Evolutionary conservation across 2,888 invertebrate genomes (phyloP).

Genomic region (Drosophila borborema): DNA sequence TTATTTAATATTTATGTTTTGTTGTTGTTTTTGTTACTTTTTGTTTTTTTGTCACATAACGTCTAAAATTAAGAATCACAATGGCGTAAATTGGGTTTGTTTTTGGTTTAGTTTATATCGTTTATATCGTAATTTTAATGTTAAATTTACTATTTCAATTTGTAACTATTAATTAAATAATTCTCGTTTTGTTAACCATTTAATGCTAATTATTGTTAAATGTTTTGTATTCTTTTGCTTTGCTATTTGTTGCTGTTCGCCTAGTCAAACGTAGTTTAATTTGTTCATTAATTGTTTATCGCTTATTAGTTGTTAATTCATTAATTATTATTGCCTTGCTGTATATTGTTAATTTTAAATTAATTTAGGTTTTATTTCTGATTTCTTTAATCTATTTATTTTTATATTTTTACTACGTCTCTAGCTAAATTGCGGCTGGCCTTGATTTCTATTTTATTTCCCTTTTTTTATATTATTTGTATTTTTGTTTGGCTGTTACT

Average conservation of each 20-base stretch:
- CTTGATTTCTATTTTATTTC: conserved; percentile 23
- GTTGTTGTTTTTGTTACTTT: conserved; percentile 2
- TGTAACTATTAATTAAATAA: conserved; percentile 19
- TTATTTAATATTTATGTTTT: conserved; percentile 19
- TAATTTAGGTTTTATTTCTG: conserved; percentile 27
- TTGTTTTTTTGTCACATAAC: conserved; percentile 43
- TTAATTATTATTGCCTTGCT: conserved; percentile 70
- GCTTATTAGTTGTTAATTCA: conserved; percentile 42
- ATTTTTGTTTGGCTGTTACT: conserved; percentile 38
- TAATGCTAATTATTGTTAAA: conserved; percentile 75
- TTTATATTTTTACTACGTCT: conserved; percentile 33
- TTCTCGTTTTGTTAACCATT: conserved; percentile 54
- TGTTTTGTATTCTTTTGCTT: conserved; percentile 56
- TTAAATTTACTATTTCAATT: conserved; percentile 35
- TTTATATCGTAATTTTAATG: conserved; percentile 13
- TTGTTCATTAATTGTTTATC: conserved; percentile 26
- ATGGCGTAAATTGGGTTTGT: conserved; percentile 74
- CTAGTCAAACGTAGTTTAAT: conserved; percentile 40
- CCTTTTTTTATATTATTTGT: conserved; percentile 11
- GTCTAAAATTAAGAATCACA: conserved; percentile 85
- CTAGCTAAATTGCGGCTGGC: conserved; percentile 57
- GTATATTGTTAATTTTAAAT: conserved; percentile 47
- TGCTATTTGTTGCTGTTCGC: conserved; percentile 29
- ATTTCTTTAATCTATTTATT: conserved; percentile 16
- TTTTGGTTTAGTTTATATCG: conserved; percentile 5